Base-by-base conservation (phyloP, 2,797 vertebrate genomes). In the Hoplostethus mediterraneus region DNA sequence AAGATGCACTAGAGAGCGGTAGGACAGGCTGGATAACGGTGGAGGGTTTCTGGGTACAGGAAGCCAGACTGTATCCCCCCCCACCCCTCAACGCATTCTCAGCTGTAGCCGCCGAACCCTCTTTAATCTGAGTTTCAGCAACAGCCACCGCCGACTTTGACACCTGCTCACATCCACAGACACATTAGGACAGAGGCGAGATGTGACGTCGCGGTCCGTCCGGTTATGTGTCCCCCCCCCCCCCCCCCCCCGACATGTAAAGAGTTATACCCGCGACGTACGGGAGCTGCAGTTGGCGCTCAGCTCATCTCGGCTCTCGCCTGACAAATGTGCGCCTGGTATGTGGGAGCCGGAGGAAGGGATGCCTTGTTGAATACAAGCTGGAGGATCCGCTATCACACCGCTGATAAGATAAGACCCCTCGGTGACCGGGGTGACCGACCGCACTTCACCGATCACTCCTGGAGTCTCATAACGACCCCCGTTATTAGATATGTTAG, bases 281-380 rank as follows among this genome's bases (percentile, higher is more conserved):
- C n/a, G 13, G 25, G 65, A 60, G 67, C 64, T 36, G 60, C 73
- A 61, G 61, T 51, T 79, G 78, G 73, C 56, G 74, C 65, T 76
- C 33, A 4, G 33, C 4, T 21, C 33, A 53, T 69, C 70, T 74
- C 57, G 69, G 60, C 72, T 69, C 63, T n/a, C n/a, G n/a, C n/a
- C n/a, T 56, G 85, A 87, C 86, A 85, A 80, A 83, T 81, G 84
- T 82, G 44, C 1, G 45, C 38, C 74, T 79, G 85, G 71, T 85
- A 75, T 85, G 88, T 85, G 81, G 84, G 85, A 87, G 87, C 76
- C 57, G 78, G 83, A 85, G 82, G 81, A 88, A 81, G 77, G 59
- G 81, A 80, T 59, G 75, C 55, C 45, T 56, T 80, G 73, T 81
- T 86, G 73, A 81, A 57, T 57, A 30, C 68, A 67, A 58, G 21